Evolutionary conservation across 2,113 vertebrate genomes (phyloP).

Genomic region (Lophura nycthemera): DNA sequence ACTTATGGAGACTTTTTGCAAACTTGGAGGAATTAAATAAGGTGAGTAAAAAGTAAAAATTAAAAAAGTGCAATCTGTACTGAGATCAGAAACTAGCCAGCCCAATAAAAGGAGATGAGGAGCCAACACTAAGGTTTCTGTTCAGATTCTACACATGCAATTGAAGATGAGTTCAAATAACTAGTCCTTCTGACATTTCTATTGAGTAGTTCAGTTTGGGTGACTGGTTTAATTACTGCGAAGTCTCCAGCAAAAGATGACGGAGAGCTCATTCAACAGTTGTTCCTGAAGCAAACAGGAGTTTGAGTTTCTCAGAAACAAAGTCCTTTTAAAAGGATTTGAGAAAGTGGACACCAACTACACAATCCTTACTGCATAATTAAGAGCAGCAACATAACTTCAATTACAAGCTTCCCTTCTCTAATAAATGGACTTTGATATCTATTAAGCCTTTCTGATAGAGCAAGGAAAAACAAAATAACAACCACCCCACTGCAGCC

Average conservation of each 20-base stretch:
- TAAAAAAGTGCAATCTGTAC: background rate
- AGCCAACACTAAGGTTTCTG: background rate
- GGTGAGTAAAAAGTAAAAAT: conserved; percentile 74
- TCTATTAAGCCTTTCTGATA: background rate
- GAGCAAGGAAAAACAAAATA: background rate
- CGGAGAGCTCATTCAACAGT: background rate
- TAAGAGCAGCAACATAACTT: background rate
- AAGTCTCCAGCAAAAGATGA: background rate
- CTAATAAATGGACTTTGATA: background rate
- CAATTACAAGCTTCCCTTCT: background rate
- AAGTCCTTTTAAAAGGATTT: background rate
- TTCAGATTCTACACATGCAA: background rate
- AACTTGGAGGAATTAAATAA: conserved; percentile 90
- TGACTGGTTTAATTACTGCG: background rate
- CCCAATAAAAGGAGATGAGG: background rate
- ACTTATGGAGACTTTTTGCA: conserved; percentile 86
- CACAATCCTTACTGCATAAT: background rate
- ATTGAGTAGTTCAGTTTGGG: background rate
- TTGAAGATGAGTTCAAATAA: background rate
- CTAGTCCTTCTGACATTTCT: background rate
- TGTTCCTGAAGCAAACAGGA: background rate
- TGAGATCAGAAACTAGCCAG: background rate
- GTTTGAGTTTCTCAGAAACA: background rate
- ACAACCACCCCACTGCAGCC: background rate
- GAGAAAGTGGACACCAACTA: background rate